Evolutionary conservation across 30 jellyfish, hydroid and myxozoan species (phyloP).

Genomic region (Calvadosia cruxmelitensis): DNA sequence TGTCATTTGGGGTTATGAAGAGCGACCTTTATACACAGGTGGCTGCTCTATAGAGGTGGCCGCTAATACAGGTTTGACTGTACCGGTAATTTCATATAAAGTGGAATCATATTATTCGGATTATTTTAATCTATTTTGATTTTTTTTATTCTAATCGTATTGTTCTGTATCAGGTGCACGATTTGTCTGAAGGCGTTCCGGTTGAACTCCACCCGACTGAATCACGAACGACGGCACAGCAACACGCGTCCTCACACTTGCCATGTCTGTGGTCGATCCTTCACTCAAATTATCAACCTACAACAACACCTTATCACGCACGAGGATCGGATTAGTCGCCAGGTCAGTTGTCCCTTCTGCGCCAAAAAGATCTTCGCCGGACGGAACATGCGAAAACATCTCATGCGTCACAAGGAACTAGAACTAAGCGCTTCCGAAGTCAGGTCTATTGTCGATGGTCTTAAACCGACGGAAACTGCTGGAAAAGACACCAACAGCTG

Average conservation of each 20-base stretch:
- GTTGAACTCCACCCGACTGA: conserved; percentile 46
- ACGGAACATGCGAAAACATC: conserved; percentile 57
- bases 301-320: conserved; percentile 61
- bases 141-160: not conserved
- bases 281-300: conserved; percentile 48
- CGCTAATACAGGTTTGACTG: too few species aligned
- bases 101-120: not conserved
- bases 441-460: conserved; percentile 7
- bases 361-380: conserved; percentile 49
- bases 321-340: conserved; percentile 37
- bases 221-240: conserved; percentile 49
- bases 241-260: conserved; percentile 54
- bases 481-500: not conserved
- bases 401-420: conserved; percentile 44
- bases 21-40: too few species aligned
- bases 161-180: conserved; percentile 28
- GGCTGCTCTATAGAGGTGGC: too few species aligned
- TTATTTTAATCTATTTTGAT: not conserved
- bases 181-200: conserved; percentile 74
- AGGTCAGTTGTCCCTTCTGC: conserved; percentile 67
- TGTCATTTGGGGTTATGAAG: too few species aligned
- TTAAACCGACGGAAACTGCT: conserved; percentile 1
- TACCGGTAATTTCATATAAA: too few species aligned
- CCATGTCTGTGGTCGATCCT: conserved; percentile 49
- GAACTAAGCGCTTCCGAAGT: conserved; percentile 25